Base-by-base conservation (phyloP, 2,797 vertebrate genomes). In the Syndactyla subalaris region DNA sequence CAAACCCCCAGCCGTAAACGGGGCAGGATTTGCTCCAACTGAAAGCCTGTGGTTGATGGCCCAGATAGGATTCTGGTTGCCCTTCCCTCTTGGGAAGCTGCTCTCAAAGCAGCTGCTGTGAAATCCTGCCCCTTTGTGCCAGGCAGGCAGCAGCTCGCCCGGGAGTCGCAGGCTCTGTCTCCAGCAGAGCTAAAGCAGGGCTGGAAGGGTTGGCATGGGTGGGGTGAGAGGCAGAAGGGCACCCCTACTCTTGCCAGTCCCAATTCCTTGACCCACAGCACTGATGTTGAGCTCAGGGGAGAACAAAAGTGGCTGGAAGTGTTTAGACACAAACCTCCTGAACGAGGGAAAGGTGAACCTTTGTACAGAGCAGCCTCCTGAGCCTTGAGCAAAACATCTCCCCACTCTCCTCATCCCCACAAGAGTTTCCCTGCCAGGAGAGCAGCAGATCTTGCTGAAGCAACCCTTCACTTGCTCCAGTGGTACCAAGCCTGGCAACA, bases 161-260 rank as follows among this genome's bases (percentile, higher is more conserved):
- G 0, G 36, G n/a, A 77, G 9, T 4, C 5, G 0, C 0, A 0
- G 30, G 12, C 54, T 59, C 14, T 29, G 12, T 2, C 81, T 59
- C 51, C 59, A 89, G 74, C 38, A 4, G 20, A 82, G n/a, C 22
- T 34, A 38, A 73, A 55, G 16, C 1, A 2, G 30, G 22, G 27
- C 23, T 68, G 62, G 14, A 43, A 43, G 63, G 55, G 41, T 18
- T 57, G 34, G 63, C 66, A 34, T 62, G 43, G 82, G 62, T 19
- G 8, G 14, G 16, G 15, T 2, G 26, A 58, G 48, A 61, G 18
- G 34, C 73, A 63, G 20, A 59, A 18, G 54, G 36, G 43, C 46
- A 43, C 38, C 49, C 43, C 32, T 7, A 2, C 43, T 39, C 16
- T 24, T 65, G 38, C 41, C 76, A 54, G 62, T 22, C 76, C 58